Conservation (phyloP, 2,888 invertebrate genomes). For the Ferrisia virgata region DNA sequence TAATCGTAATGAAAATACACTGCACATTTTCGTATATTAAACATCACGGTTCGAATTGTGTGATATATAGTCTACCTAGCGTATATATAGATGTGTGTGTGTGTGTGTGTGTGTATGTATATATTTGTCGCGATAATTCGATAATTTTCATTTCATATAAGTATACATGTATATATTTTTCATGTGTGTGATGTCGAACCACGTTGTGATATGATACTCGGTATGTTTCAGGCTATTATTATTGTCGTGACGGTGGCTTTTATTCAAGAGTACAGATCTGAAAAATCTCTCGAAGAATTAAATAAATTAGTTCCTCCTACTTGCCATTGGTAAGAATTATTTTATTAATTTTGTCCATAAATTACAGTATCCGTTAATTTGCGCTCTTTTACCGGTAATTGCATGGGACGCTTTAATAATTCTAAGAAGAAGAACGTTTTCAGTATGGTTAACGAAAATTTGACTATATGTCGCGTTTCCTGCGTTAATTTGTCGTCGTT, state of each 20-base stretch:
- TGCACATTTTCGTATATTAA: not conserved
- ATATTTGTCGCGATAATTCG: no score
- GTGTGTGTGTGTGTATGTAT: no score
- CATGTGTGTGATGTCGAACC: not conserved
- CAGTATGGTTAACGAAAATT: not conserved
- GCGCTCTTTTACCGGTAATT: conserved; percentile 19
- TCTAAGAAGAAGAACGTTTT: conserved; percentile 32
- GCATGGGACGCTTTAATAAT: conserved; percentile 7
- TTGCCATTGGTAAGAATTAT: conserved; percentile 73
- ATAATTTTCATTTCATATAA: no score
- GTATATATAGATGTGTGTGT: no score
- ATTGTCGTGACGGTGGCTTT: conserved; percentile 99
- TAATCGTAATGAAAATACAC: not conserved
- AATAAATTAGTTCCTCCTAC: conserved; percentile 96
- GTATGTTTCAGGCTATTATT: conserved; percentile 61
- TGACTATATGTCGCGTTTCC: not conserved
- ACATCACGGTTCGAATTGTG: no score
- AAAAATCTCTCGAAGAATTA: conserved; percentile 94
- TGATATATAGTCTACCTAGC: no score
- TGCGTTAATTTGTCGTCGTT: conserved; percentile 7
- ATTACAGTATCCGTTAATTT: conserved; percentile 19
- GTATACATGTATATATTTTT: not conserved
- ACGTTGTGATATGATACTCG: not conserved
- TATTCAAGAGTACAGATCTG: conserved; percentile 97
- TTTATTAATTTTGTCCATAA: conserved; percentile 25